phyloP scores from a whole-genome alignment of 35 echinoderm and acorn worm species.

The Heliocidaris erythrogramma region DNA sequence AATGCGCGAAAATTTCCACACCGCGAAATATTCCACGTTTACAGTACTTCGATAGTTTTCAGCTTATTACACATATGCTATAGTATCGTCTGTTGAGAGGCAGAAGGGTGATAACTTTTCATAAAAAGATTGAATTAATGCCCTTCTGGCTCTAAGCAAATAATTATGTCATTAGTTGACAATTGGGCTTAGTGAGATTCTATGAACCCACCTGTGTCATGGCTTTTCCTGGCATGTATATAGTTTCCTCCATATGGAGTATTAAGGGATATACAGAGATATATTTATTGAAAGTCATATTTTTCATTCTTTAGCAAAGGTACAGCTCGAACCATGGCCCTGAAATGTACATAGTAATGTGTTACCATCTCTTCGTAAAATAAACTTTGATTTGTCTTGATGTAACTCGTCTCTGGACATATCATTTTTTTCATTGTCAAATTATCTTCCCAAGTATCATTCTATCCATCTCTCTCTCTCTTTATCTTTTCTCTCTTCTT shows the following conservation, averaged over 20 bases:
- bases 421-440: too few relatives aligned
- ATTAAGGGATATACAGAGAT: neutral
- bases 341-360: constrained; percentile 11
- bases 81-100: too few relatives aligned
- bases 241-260: neutral
- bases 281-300: neutral
- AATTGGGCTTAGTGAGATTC: too few relatives aligned
- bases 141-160: too few relatives aligned
- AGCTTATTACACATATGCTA: too few relatives aligned
- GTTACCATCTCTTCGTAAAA: neutral
- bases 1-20: too few relatives aligned
- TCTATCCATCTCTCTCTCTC: too few relatives aligned
- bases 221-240: neutral
- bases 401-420: neutral
- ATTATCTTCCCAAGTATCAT: neutral
- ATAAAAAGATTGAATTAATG: too few relatives aligned
- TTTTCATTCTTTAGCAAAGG: neutral
- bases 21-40: too few relatives aligned
- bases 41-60: too few relatives aligned
- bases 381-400: neutral
- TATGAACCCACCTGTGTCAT: neutral
- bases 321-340: neutral
- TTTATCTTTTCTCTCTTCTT: neutral
- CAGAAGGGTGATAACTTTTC: too few relatives aligned
- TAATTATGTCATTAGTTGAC: too few relatives aligned